Evolutionary conservation across 2,113 vertebrate genomes (phyloP).

Genomic region (Menura novaehollandiae): DNA sequence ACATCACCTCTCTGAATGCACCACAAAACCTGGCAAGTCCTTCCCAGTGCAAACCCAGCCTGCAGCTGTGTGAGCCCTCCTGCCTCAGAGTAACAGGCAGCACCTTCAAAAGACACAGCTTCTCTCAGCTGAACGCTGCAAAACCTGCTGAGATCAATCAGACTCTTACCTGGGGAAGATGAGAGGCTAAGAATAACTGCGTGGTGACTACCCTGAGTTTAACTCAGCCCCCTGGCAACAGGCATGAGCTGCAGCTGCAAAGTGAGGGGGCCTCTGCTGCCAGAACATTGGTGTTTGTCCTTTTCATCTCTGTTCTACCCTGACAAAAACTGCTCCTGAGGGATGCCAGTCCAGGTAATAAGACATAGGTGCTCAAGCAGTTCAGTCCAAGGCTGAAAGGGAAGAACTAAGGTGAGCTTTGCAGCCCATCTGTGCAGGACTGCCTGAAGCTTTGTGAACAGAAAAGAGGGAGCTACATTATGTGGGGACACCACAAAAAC

Average conservation of each 20-base stretch:
- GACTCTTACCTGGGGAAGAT: neutral
- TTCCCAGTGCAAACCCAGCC: neutral
- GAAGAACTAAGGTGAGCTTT: neutral
- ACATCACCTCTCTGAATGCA: neutral
- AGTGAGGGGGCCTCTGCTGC: neutral
- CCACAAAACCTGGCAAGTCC: neutral
- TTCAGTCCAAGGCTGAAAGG: neutral
- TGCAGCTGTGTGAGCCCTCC: neutral
- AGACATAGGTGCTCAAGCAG: fast-evolving
- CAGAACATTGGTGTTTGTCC: neutral
- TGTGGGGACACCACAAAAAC: neutral
- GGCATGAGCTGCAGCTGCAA: neutral
- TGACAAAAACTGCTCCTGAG: neutral
- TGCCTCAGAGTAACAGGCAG: neutral
- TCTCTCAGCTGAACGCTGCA: neutral
- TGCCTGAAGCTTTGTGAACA: neutral
- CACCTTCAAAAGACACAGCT: neutral
- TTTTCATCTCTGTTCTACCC: neutral
- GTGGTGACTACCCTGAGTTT: neutral
- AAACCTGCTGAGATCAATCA: neutral
- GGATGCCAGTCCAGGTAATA: neutral
- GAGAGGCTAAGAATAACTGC: neutral
- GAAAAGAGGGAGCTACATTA: fast-evolving
- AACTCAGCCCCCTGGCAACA: neutral
- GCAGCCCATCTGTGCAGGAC: neutral